These are phyloP conservation scores for Pyxicephalus adspersus DNA, from an alignment of 2,113 vertebrate genomes.

Conservation along the genomic window DNA sequence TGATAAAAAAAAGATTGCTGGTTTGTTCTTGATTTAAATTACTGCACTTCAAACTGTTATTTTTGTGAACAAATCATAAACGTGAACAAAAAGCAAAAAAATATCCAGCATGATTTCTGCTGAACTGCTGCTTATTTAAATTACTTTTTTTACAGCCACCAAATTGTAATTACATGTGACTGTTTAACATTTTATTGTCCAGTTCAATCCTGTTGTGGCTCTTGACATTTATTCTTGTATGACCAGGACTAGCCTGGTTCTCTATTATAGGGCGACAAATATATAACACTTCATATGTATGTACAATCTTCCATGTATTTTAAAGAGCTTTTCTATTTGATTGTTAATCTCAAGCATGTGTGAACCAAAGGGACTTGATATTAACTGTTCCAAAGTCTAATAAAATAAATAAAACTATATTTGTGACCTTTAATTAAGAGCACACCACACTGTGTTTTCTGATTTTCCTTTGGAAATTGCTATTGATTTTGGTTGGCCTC, in stretches of 20 bases:
- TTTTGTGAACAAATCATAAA: too few relatives aligned
- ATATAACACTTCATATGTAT: neutral
- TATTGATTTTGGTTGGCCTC: conserved; percentile 50
- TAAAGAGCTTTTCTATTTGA: neutral
- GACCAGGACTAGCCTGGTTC: neutral
- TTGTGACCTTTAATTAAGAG: conserved; percentile 39
- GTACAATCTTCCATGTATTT: neutral
- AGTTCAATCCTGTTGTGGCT: too few relatives aligned
- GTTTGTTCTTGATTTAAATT: too few relatives aligned
- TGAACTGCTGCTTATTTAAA: too few relatives aligned
- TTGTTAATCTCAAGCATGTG: neutral
- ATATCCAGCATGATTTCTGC: too few relatives aligned
- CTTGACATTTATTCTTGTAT: too few relatives aligned
- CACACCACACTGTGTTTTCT: conserved; percentile 26
- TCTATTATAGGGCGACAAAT: neutral
- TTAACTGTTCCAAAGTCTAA: conserved; percentile 5
- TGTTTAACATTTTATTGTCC: too few relatives aligned
- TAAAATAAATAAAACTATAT: conserved; percentile 31
- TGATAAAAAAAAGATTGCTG: too few relatives aligned
- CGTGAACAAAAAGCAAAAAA: too few relatives aligned
- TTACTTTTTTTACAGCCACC: too few relatives aligned
- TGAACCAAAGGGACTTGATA: neutral
- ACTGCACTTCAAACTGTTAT: too few relatives aligned
- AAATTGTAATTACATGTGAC: too few relatives aligned
- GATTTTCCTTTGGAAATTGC: conserved; percentile 44